phyloP scores from a whole-genome alignment of 2,888 invertebrate species.

The Fragum whitleyi region DNA sequence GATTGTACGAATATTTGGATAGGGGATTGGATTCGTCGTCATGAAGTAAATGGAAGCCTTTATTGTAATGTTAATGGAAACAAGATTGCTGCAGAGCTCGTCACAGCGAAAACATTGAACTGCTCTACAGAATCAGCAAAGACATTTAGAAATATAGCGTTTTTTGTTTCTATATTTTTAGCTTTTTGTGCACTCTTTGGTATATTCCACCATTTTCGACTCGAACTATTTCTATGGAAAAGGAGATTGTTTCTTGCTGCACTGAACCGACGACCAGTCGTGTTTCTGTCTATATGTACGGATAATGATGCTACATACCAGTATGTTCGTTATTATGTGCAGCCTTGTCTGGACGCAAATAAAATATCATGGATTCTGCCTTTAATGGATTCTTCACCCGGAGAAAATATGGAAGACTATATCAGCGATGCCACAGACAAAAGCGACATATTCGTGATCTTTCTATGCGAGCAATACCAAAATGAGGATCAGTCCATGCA shows the following conservation, averaged over 20 bases:
- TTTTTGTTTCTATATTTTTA: background rate
- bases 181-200: background rate
- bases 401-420: background rate
- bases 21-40: slow-evolving; percentile 42
- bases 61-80: slow-evolving; percentile 24
- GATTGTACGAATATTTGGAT: slow-evolving; percentile 39
- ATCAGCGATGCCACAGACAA: background rate
- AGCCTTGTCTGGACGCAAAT: background rate
- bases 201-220: background rate
- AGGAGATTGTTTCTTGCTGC: background rate
- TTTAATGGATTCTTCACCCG: background rate
- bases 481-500: background rate
- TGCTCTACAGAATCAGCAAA: background rate
- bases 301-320: background rate
- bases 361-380: background rate
- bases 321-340: background rate
- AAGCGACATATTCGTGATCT: background rate
- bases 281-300: slow-evolving; percentile 24
- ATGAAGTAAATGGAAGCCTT: slow-evolving; percentile 6
- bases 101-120: background rate
- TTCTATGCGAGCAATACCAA: slow-evolving; percentile 22
- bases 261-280: background rate
- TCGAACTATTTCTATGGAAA: slow-evolving; percentile 8
- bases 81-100: background rate
- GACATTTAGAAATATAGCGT: background rate